Evolutionary conservation across 1,140 invertebrate genomes (phyloP).

Genomic region (Drosophila simulans): DNA sequence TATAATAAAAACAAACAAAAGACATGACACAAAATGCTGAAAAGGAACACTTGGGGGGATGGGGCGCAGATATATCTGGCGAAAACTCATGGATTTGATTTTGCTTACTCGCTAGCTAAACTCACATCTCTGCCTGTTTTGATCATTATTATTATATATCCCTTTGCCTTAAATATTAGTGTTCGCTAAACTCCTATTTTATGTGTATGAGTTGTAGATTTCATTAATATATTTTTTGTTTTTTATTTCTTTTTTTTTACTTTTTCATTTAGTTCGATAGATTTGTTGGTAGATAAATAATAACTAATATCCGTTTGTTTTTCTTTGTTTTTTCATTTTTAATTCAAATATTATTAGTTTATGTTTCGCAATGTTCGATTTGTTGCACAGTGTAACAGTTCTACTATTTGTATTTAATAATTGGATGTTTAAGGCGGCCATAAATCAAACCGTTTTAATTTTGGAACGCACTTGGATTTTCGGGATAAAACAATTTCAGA

Average conservation of each 20-base stretch:
- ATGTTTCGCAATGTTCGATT: constrained; percentile 36
- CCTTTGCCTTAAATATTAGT: constrained; percentile 44
- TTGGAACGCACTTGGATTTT: constrained; percentile 36
- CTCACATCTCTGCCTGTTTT: constrained; percentile 8
- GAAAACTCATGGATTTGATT: constrained; percentile 33
- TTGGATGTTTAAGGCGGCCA: constrained; percentile 36
- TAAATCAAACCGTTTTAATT: constrained; percentile 52
- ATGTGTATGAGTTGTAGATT: constrained; percentile 34
- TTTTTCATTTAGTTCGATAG: constrained; percentile 12
- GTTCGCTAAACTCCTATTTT: constrained; percentile 48
- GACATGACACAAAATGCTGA: constrained; percentile 14
- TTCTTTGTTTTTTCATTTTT: constrained; percentile 28
- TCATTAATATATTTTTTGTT: constrained; percentile 8
- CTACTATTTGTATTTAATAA: constrained; percentile 46
- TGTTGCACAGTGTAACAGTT: constrained; percentile 44
- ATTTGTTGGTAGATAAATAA: constrained; percentile 49
- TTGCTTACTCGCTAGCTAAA: constrained; percentile 66
- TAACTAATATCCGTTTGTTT: constrained; percentile 63
- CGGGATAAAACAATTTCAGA: constrained; percentile 32
- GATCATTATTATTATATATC: neutral
- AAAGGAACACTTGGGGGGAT: constrained; percentile 25
- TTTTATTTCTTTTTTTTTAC: constrained; percentile 17
- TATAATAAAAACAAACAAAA: constrained; percentile 35
- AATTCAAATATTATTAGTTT: constrained; percentile 64
- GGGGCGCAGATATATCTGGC: constrained; percentile 12